Evolutionary conservation across 37 sponge, comb jelly and placozoan species (phyloP).

Genomic region (Bolinopsis microptera): DNA sequence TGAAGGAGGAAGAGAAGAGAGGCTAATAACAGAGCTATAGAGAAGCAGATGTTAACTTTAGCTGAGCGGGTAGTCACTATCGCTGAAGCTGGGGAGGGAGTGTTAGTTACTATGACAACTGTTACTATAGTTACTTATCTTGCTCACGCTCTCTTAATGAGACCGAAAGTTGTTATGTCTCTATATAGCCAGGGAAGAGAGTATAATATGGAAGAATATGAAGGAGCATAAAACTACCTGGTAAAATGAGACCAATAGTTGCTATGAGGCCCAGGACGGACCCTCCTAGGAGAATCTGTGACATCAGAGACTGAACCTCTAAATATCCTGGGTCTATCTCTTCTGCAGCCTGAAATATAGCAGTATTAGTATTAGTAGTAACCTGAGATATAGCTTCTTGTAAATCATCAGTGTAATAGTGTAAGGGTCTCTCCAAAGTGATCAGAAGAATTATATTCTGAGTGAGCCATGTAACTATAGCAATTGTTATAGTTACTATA

Average conservation of each 20-base stretch:
- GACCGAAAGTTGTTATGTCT: neutral
- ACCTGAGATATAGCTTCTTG: too few relatives aligned
- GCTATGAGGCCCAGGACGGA: slow-evolving; percentile 24
- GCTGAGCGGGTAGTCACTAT: slow-evolving; percentile 8
- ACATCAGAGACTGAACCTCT: neutral
- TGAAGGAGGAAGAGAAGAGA: slow-evolving; percentile 24
- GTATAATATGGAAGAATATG: too few relatives aligned
- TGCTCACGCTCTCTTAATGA: too few relatives aligned
- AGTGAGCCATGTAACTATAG: too few relatives aligned
- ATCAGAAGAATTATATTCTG: too few relatives aligned
- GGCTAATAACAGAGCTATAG: slow-evolving; percentile 3
- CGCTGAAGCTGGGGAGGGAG: neutral
- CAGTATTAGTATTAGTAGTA: neutral
- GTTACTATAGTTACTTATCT: too few relatives aligned
- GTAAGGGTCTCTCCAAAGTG: too few relatives aligned
- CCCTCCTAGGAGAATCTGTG: neutral
- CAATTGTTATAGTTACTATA: too few relatives aligned
- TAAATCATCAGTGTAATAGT: too few relatives aligned
- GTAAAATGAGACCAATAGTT: slow-evolving; percentile 20
- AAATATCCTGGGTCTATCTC: slow-evolving; percentile 43
- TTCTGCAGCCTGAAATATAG: slow-evolving; percentile 31
- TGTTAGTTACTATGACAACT: too few relatives aligned
- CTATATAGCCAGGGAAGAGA: neutral
- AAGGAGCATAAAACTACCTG: neutral
- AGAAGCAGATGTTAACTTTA: slow-evolving; percentile 60